These are phyloP conservation scores for Acipenser oxyrinchus DNA, from an alignment of 2,797 vertebrate genomes.

Conservation along the genomic window DNA sequence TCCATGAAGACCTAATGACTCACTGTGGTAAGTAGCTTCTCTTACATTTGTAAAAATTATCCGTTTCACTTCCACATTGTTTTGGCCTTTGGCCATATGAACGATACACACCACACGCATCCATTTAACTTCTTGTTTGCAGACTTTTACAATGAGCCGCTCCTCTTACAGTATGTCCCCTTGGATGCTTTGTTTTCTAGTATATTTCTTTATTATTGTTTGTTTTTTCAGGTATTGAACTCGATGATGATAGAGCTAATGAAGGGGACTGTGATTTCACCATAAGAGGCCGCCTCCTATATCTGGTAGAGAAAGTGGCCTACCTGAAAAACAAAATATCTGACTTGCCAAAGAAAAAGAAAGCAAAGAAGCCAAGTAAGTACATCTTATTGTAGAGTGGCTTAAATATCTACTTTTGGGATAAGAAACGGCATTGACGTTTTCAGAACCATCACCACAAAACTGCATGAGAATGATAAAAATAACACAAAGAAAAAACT, in stretches of 20 bases:
- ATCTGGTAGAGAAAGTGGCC: constrained; percentile 83
- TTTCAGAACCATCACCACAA: too few relatives aligned
- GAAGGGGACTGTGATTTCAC: constrained; percentile 76
- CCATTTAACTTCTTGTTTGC: too few relatives aligned
- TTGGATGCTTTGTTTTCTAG: too few relatives aligned
- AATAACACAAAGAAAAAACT: too few relatives aligned
- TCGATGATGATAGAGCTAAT: constrained; percentile 74
- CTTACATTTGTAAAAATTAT: background rate
- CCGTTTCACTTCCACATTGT: too few relatives aligned
- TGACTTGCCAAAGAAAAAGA: constrained; percentile 67
- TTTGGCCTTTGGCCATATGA: too few relatives aligned
- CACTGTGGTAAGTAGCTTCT: constrained; percentile 71
- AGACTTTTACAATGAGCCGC: too few relatives aligned
- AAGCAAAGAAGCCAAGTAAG: constrained; percentile 77
- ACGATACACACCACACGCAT: too few relatives aligned
- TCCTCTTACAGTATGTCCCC: too few relatives aligned
- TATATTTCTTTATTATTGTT: background rate
- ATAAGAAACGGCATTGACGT: too few relatives aligned
- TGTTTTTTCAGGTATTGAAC: constrained; percentile 67
- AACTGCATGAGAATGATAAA: too few relatives aligned
- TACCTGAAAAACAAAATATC: constrained; percentile 80
- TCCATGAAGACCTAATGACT: constrained; percentile 89
- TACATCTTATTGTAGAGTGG: background rate
- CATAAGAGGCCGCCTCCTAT: constrained; percentile 78
- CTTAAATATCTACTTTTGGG: too few relatives aligned